Evolutionary conservation across 2,113 vertebrate species (phyloP).

Genomic region (Triplophysa dalaica): DNA sequence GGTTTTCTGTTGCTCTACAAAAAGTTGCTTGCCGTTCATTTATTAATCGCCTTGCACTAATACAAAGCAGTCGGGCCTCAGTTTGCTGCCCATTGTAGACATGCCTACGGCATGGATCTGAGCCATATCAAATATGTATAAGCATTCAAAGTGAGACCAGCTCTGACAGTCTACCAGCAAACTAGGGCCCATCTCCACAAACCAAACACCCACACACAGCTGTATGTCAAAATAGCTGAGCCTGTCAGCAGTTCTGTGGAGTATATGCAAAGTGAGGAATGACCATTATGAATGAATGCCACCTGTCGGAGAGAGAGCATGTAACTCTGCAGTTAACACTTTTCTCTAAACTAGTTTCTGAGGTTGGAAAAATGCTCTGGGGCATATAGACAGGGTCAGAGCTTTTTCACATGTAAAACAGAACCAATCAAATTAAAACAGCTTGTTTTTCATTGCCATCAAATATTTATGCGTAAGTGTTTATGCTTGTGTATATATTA

Average conservation of each 20-base stretch:
- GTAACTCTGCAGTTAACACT: background rate
- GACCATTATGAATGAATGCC: background rate
- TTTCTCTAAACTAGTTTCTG: background rate
- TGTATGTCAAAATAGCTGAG: constrained; percentile 41
- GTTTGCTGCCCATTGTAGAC: constrained; percentile 29
- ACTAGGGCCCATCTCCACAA: constrained; percentile 17
- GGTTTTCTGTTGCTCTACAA: background rate
- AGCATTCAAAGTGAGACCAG: constrained; percentile 48
- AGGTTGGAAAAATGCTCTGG: constrained; percentile 5
- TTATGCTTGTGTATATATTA: background rate
- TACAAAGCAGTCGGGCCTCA: constrained; percentile 45
- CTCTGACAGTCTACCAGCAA: constrained; percentile 27
- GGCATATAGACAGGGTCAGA: background rate
- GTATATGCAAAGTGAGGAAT: constrained; percentile 29
- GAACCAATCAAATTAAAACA: constrained; percentile 5
- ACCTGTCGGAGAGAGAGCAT: background rate
- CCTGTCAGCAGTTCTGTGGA: constrained; percentile 18
- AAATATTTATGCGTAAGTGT: background rate
- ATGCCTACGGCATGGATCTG: constrained; percentile 46
- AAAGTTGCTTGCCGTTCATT: constrained; percentile 54
- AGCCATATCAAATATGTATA: constrained; percentile 57
- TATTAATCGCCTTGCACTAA: constrained; percentile 53
- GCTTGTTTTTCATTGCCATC: background rate
- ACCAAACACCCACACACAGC: constrained; percentile 28
- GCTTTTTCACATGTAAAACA: constrained; percentile 3